Evolutionary conservation across 92 coral and sea anemone genomes (phyloP), one percentile per base, ranked within the genome.

Genomic region (Virgularia gustaviana): DNA sequence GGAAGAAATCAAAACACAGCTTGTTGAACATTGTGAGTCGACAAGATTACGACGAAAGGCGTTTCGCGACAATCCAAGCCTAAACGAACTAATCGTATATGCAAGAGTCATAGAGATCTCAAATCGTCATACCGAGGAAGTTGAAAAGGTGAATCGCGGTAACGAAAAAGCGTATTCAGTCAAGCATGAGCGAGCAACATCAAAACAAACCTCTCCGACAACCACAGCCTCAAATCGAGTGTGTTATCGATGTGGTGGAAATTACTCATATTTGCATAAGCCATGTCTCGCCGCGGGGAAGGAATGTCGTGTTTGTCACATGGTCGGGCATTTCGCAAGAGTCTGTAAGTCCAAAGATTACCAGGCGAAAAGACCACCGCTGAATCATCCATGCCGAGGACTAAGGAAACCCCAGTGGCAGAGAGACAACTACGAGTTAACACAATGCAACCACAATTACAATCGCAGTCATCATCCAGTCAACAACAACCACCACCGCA

Each of bases 261-360:
- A 30, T 20, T 75, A 75, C 51, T 72, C 80, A 19, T 47, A 61
- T 24, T 51, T 27, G 31, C 32, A 30, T 34, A 60, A 29, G 37
- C 63, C 63, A 19, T 63, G 80, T 18, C 80, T 63, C 5, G 80
- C 73, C 27, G 30, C 49, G 31, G 57, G 44, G 4, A 60, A 37
- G 43, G 55, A 42, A 11, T 63, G 73, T 47, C 12, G 30, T 29
- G 25, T 39, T 12, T 75, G 80, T 72, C 39, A 45, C 22, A 75
- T 25, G 63, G 63, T 34, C 12, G 80, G 80, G 25, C 80, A 75
- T 35, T 43, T 75, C 18, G 57, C 43, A 32, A 60, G 65, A 43
- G 57, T 75, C 18, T 75, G 80, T 36, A 60, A 49, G 49, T 75
- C 80, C 3, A 44, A 75, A 43, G 2, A n/a, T n/a, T n/a, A n/a